These are phyloP conservation scores for Cranoglanis bouderius DNA, from an alignment of 2,113 vertebrate genomes.

Conservation along the genomic window DNA sequence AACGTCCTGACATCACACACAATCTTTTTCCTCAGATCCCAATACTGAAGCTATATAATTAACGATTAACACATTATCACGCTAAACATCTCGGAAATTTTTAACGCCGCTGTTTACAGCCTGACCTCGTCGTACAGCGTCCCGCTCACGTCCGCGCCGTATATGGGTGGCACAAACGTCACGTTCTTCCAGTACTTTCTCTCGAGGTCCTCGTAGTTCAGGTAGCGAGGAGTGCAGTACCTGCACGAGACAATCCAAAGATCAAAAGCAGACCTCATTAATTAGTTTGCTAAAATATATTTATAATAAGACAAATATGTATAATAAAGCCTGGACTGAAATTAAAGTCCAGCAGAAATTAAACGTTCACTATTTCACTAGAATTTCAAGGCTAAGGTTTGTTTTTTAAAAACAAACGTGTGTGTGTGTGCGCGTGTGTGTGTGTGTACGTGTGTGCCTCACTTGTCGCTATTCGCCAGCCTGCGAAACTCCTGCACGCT, in stretches of 20 bases:
- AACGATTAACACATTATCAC: neutral
- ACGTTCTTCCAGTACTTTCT: slow-evolving; percentile 99
- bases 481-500: slow-evolving; percentile 92
- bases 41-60: neutral
- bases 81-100: neutral
- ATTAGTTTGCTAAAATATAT: too few relatives aligned
- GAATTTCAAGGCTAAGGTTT: too few relatives aligned
- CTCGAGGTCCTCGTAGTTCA: slow-evolving; percentile 96
- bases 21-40: too few relatives aligned
- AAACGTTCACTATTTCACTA: too few relatives aligned
- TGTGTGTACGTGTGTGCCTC: slow-evolving; percentile 55
- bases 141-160: slow-evolving; percentile 94
- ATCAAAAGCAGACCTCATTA: too few relatives aligned
- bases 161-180: slow-evolving; percentile 95
- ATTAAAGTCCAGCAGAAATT: neutral
- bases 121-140: slow-evolving; percentile 91
- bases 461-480: slow-evolving; percentile 96
- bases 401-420: too few relatives aligned
- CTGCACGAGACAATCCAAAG: slow-evolving; percentile 62
- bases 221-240: slow-evolving; percentile 95
- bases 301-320: neutral
- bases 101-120: neutral
- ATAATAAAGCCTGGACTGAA: neutral
- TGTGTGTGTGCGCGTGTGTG: too few relatives aligned
- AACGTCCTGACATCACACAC: slow-evolving; percentile 72